Percentiles rank a stretch among this genome's conserved stretches.
Evolutionary conservation across 2,113 vertebrate genomes (phyloP).

Genomic region (Pipa parva): DNA sequence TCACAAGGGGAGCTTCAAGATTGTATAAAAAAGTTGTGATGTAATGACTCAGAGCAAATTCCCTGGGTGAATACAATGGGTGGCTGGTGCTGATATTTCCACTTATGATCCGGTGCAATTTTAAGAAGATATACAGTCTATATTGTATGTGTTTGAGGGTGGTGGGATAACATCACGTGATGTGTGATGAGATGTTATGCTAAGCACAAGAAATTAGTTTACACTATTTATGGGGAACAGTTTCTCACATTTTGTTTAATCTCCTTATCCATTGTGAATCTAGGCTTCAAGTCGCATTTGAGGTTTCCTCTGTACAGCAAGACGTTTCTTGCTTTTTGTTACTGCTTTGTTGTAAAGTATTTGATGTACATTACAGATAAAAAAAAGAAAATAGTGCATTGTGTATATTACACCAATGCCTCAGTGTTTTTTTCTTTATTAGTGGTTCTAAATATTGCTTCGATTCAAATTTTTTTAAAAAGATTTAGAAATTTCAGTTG

Average conservation of each 20-base stretch:
- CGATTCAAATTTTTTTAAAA: slow-evolving; percentile 63
- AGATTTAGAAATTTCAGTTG: slow-evolving; percentile 74
- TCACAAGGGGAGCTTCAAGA: neutral
- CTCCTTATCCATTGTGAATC: slow-evolving; percentile 77
- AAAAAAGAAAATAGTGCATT: slow-evolving; percentile 69
- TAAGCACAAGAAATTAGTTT: slow-evolving; percentile 75
- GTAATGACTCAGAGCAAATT: slow-evolving; percentile 1
- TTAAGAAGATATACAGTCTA: slow-evolving; percentile 51
- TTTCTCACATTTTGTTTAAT: slow-evolving; percentile 77
- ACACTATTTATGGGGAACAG: slow-evolving; percentile 74
- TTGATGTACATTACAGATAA: slow-evolving; percentile 92
- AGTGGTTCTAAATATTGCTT: slow-evolving; percentile 81
- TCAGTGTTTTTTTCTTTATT: slow-evolving; percentile 77
- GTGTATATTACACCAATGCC: slow-evolving; percentile 93
- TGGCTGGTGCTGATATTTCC: neutral
- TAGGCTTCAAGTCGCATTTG: slow-evolving; percentile 79
- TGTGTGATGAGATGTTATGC: slow-evolving; percentile 55
- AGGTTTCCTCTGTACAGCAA: slow-evolving; percentile 79
- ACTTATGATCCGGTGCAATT: neutral
- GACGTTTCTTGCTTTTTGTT: slow-evolving; percentile 89
- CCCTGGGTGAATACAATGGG: neutral
- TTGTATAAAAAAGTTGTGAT: neutral
- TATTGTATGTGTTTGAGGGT: slow-evolving; percentile 53
- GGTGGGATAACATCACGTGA: slow-evolving; percentile 52
- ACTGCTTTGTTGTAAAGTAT: slow-evolving; percentile 97